Base-by-base conservation (phyloP, 2,888 invertebrate species). In the Agrochola lota region DNA sequence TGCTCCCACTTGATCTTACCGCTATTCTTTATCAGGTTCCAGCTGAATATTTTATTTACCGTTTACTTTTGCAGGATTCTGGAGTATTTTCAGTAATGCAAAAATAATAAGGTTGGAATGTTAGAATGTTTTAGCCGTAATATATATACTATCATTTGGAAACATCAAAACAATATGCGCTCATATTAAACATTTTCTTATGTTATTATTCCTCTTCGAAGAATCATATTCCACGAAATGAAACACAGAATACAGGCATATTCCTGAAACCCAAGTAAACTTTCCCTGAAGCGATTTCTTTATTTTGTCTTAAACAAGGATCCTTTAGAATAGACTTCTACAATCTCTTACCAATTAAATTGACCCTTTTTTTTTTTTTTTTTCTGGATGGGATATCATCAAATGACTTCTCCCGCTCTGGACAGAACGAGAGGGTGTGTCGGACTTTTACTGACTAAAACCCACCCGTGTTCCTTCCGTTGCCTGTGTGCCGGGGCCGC, bases 21-120 rank as follows among this genome's bases (percentile, higher is more conserved):
- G 30, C 23, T 49, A 23, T 30, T 67, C 3, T 67, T 20, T 26
- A 46, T 46, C 64, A 49, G 40, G 26, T n/a, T 15, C n/a, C 11
- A 60, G 40, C 46, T 68, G 62, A 72, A 75, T 73, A 71, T 78
- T 49, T 70, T 76, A n/a, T 75, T 70, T 43, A 49, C 9, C 55
- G 46, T 12, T 40, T 30, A 23, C 55, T 71, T 60, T 68, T 66
- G 0, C 26, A 6, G 15, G 20, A 40, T 67, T 49, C 7, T 30
- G 2, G 1, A n/a, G 15, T 49, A 4, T 30, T 62, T 9, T 64
- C 0, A n/a, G n/a, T 40, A 9, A 64, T n/a, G 9, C n/a, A 17
- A 43, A 46, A 67, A 46, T 0, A 46, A 30, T 20, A 46, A 46
- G 4, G 20, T 67, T 20, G 3, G 26, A 26, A 26, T 66, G 11